These are phyloP conservation scores for Oscheius sp. DNA, from an alignment of 2,888 invertebrate species.

Conservation along the genomic window DNA sequence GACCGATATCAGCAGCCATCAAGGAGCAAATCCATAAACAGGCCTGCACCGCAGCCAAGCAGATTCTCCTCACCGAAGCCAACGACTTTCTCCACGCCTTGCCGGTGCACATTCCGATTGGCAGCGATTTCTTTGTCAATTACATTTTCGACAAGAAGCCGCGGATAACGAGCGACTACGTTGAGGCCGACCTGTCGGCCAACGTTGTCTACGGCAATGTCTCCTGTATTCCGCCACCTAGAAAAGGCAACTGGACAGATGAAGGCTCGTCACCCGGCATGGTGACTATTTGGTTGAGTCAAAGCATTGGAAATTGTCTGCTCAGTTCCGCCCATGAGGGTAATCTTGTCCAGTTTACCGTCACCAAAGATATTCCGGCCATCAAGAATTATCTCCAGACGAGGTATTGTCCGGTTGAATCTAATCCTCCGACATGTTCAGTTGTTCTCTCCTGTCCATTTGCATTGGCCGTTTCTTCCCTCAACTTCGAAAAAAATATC, in stretches of 20 bases:
- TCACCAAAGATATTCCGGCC: constrained; percentile 49
- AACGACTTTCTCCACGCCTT: constrained; percentile 61
- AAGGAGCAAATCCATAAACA: constrained; percentile 57
- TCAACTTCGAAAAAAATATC: constrained; percentile 51
- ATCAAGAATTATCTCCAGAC: constrained; percentile 56
- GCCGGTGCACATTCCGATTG: constrained; percentile 59
- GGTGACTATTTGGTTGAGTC: constrained; percentile 64
- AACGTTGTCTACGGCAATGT: constrained; percentile 63
- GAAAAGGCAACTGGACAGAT: constrained; percentile 46
- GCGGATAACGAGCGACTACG: constrained; percentile 47
- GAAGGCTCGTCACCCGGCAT: constrained; percentile 49
- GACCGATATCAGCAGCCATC: constrained; percentile 53
- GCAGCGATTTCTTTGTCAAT: constrained; percentile 59
- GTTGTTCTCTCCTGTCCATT: constrained; percentile 56
- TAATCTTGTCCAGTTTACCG: constrained; percentile 49
- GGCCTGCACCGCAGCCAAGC: constrained; percentile 56
- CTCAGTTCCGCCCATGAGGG: constrained; percentile 58
- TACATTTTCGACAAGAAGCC: constrained; percentile 59
- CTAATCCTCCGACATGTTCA: constrained; percentile 15
- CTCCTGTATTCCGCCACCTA: constrained; percentile 43
- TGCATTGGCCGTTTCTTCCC: constrained; percentile 67
- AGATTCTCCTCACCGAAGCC: constrained; percentile 56
- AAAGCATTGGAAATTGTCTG: constrained; percentile 62
- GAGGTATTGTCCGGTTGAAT: too few species aligned
- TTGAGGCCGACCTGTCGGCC: constrained; percentile 56